These are phyloP conservation scores for Peribatodes rhomboidaria DNA, from an alignment of 2,888 invertebrate genomes.

Conservation along the genomic window DNA sequence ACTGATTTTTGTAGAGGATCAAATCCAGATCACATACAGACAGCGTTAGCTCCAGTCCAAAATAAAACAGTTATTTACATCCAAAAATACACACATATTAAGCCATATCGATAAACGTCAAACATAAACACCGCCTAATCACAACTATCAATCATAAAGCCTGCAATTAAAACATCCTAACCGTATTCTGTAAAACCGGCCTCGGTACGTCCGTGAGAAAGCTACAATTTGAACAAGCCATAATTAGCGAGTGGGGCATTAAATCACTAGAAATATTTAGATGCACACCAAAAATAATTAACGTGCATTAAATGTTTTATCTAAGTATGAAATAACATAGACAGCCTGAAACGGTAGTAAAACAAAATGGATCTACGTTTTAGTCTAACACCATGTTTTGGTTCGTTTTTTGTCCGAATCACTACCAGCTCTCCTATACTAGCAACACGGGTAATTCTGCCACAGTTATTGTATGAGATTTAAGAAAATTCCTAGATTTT, in stretches of 20 bases:
- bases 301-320: neutral
- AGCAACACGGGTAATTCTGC: too few relatives aligned
- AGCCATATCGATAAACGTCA: conserved; percentile 32
- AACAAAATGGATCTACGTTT: too few relatives aligned
- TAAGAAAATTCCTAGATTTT: too few relatives aligned
- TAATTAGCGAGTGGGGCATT: conserved; percentile 83
- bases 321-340: neutral
- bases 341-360: too few relatives aligned
- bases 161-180: conserved; percentile 31
- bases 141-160: conserved; percentile 23
- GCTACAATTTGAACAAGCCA: conserved; percentile 85
- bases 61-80: neutral
- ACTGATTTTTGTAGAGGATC: too few relatives aligned
- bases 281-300: neutral
- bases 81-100: conserved; percentile 21
- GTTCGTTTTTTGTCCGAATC: too few relatives aligned
- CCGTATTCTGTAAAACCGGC: conserved; percentile 50
- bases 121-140: conserved; percentile 28
- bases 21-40: too few relatives aligned
- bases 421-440: too few relatives aligned
- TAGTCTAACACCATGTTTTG: neutral
- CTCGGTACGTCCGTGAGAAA: conserved; percentile 76
- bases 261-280: conserved; percentile 70
- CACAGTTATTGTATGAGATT: too few relatives aligned
- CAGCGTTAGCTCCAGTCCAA: neutral